phyloP scores from a whole-genome alignment of 2,113 vertebrate genomes.

The Heterochromis multidens region DNA sequence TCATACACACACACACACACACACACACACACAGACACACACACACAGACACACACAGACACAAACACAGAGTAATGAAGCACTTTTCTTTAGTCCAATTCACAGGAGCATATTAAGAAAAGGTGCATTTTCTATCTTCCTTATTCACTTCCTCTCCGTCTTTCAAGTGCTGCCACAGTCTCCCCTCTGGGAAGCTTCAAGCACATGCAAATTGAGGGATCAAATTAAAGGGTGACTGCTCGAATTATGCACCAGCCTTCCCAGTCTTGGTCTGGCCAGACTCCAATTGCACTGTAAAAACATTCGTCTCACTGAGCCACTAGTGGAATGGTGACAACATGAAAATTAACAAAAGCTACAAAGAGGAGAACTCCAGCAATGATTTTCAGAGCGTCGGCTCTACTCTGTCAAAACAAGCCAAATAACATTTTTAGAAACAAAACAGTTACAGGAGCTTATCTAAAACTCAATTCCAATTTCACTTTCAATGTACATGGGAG shows the following conservation, averaged over 20 bases:
- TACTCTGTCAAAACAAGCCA: not conserved
- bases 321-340: conserved; percentile 20
- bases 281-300: conserved; percentile 31
- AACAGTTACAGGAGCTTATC: not conserved
- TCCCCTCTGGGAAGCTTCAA: conserved; percentile 27
- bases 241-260: conserved; percentile 11
- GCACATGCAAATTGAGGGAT: conserved; percentile 42
- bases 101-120: not conserved
- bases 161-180: conserved; percentile 42
- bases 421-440: not conserved
- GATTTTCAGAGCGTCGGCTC: not conserved
- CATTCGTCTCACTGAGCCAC: conserved; percentile 10
- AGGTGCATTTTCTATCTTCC: conserved; percentile 12
- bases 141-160: conserved; percentile 17
- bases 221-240: conserved; percentile 46
- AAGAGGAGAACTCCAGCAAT: not conserved
- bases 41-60: too few relatives aligned
- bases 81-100: not conserved
- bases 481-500: not conserved
- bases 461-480: not conserved
- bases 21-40: not conserved
- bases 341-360: conserved; percentile 26
- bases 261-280: conserved; percentile 11
- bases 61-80: not conserved
- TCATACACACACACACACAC: not conserved